phyloP scores from a whole-genome alignment of 1,140 invertebrate species.

The Helicoverpa zea region DNA sequence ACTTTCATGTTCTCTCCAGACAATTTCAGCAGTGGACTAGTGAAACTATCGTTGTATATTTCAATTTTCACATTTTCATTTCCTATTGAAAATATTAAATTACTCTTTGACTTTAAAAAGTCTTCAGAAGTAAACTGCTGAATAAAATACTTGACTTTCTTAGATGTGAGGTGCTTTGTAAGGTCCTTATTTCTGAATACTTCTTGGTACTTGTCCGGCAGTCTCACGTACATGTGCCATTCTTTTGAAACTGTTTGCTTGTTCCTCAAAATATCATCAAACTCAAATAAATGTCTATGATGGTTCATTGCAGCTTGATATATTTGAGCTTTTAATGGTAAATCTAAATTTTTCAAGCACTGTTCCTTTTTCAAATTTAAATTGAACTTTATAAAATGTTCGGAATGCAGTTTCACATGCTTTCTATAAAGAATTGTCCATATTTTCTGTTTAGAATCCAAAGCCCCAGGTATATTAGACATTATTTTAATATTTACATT shows the following conservation, averaged over 20 bases:
- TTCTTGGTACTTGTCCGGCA: constrained; percentile 64
- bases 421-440: constrained; percentile 69
- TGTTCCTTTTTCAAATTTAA: constrained; percentile 45
- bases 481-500: constrained; percentile 68
- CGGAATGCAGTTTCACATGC: constrained; percentile 61
- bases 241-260: constrained; percentile 17
- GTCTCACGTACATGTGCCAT: constrained; percentile 66
- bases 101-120: constrained; percentile 67
- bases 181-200: constrained; percentile 57
- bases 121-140: constrained; percentile 65
- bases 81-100: constrained; percentile 60
- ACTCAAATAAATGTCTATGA: constrained; percentile 63
- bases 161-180: constrained; percentile 54
- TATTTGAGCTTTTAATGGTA: constrained; percentile 59
- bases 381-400: constrained; percentile 72
- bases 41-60: constrained; percentile 67
- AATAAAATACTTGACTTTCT: constrained; percentile 59
- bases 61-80: constrained; percentile 64
- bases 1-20: constrained; percentile 61
- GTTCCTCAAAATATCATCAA: constrained; percentile 54
- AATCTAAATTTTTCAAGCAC: constrained; percentile 53
- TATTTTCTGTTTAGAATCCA: constrained; percentile 64
- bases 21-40: constrained; percentile 61
- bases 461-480: constrained; percentile 65
- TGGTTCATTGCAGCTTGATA: constrained; percentile 56